These are phyloP conservation scores for Drosophila anceps DNA, from an alignment of 2,888 invertebrate genomes.

Conservation along the genomic window DNA sequence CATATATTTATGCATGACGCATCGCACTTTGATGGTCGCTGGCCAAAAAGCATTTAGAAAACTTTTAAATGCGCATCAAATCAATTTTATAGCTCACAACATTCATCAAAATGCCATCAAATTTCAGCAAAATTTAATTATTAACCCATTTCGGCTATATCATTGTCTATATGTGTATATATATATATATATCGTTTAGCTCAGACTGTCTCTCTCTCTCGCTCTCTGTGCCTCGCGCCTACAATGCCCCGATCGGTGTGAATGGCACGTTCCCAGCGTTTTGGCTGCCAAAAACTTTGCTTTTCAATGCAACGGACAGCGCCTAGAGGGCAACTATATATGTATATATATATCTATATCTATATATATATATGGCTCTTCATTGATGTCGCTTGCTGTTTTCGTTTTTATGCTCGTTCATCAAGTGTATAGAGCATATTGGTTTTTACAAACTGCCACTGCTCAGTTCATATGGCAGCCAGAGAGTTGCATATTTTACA, in stretches of 20 bases:
- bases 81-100: constrained; percentile 24
- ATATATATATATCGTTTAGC: background rate
- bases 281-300: constrained; percentile 25
- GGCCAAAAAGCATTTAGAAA: constrained; percentile 22
- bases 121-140: constrained; percentile 31
- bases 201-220: background rate
- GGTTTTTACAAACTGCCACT: too few relatives aligned
- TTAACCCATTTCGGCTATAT: constrained; percentile 24
- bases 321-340: background rate
- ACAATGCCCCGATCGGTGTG: constrained; percentile 25
- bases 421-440: background rate
- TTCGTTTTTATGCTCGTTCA: background rate
- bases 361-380: background rate
- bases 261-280: constrained; percentile 44
- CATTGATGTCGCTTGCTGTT: background rate
- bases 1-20: constrained; percentile 35
- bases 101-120: constrained; percentile 43
- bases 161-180: background rate
- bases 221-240: background rate
- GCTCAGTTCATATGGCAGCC: too few relatives aligned
- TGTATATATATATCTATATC: background rate
- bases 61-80: constrained; percentile 27
- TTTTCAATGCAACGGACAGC: constrained; percentile 27
- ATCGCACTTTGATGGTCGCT: constrained; percentile 3
- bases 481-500: too few relatives aligned